Conservation (phyloP, 37 sponge, comb jelly and placozoan genomes). For the Theonella swinhoei region DNA sequence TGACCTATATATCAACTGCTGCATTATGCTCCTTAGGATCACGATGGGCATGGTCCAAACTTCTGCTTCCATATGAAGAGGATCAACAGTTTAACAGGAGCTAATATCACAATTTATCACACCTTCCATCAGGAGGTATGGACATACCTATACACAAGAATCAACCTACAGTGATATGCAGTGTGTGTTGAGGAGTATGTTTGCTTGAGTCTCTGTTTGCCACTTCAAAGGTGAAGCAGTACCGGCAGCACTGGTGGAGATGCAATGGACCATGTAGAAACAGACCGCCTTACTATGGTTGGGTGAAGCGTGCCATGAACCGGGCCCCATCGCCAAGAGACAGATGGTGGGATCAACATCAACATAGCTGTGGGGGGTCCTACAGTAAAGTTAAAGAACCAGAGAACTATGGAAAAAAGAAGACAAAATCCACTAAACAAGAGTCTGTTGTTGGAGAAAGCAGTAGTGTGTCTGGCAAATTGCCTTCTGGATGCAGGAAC, state of each 20-base stretch:
- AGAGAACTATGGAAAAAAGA: slow-evolving; percentile 65
- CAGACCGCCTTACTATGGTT: slow-evolving; percentile 87
- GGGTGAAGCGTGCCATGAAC: slow-evolving; percentile 93
- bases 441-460: not conserved
- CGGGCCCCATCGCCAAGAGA: slow-evolving; percentile 89
- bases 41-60: slow-evolving; percentile 94
- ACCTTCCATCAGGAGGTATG: slow-evolving; percentile 94
- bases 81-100: slow-evolving; percentile 82
- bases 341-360: slow-evolving; percentile 90
- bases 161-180: too few species aligned
- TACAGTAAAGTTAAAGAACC: slow-evolving; percentile 87
- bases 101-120: slow-evolving; percentile 96
- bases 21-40: slow-evolving; percentile 61
- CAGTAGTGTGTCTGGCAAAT: not conserved
- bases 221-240: slow-evolving; percentile 72
- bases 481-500: not conserved
- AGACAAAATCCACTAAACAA: not conserved
- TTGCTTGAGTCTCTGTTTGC: too few species aligned
- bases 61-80: slow-evolving; percentile 91
- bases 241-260: slow-evolving; percentile 97
- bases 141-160: not conserved
- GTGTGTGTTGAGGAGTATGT: too few species aligned
- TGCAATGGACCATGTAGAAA: slow-evolving; percentile 91
- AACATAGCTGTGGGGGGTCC: slow-evolving; percentile 79
- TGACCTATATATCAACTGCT: not conserved